Base-by-base conservation (phyloP, 30 jellyfish, hydroid and myxozoan genomes). In the Clytia hemisphaerica region DNA sequence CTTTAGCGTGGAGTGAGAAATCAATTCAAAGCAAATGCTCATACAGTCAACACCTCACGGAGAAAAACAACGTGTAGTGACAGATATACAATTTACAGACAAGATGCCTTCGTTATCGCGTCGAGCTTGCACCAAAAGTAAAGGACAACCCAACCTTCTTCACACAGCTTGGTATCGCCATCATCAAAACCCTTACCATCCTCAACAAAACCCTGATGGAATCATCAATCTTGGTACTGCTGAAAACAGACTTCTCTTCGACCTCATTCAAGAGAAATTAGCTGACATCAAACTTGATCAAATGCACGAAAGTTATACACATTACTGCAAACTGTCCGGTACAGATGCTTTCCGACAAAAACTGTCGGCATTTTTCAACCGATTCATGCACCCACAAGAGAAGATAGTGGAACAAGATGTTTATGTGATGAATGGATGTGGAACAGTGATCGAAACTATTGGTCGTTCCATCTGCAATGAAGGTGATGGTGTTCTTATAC, bases 151-250 rank as follows among this genome's bases (percentile, higher is more conserved):
- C 5, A 57, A 57, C 30, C 25, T 57, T 9, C 51, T 57, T 25
- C 70, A 57, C 30, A 33, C 44, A 9, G 84, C 74, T 32, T 83
- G 64, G 79, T 16, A 21, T 29, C 42, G 61, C 61, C 81, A 28
- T 12, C n/a, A 19, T 65, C 62, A 44, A 14, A 83, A 83, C 33
- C 95, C 85, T 3, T 83, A 61, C 54, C 51, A 83, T 51, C 54
- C 19, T 24, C 53, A 40, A 32, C 34, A 26, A 15, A 83, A 75
- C 35, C 95, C 95, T 3, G 69, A 58, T 37, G 95, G 95, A 12
- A 58, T 75, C 15, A 66, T 83, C 76, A 83, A 83, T 49, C 38
- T 83, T 83, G 95, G 95, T 4, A 83, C 95, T 7, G 78, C 92
- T 66, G 95, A 83, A 67, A 83, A 74, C 34, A 49, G 59, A 38